These are phyloP conservation scores for Calameuta pallipes DNA, from an alignment of 2,888 invertebrate genomes.

Conservation along the genomic window DNA sequence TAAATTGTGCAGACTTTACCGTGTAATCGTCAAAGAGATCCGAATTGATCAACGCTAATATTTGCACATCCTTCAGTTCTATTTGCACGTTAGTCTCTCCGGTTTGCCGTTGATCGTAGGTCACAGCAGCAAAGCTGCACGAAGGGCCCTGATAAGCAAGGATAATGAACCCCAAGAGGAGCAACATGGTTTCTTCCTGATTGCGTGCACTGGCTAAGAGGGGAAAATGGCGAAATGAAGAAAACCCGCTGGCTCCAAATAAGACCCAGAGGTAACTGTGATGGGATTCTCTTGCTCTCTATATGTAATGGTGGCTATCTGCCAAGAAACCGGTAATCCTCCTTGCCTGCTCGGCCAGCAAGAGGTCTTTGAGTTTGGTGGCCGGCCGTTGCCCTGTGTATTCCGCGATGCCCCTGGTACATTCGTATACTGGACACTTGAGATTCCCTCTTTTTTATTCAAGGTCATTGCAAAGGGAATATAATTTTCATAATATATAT, in stretches of 20 bases:
- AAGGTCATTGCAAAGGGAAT: background rate
- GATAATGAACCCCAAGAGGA: conserved; percentile 69
- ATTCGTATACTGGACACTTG: background rate
- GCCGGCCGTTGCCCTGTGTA: conserved; percentile 6
- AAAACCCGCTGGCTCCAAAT: conserved; percentile 16
- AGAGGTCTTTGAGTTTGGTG: background rate
- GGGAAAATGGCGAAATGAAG: conserved; percentile 6
- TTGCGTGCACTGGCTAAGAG: background rate
- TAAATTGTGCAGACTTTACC: conserved; percentile 59
- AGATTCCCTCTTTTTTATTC: background rate
- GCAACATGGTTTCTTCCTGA: conserved; percentile 2
- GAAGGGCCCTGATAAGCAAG: conserved; percentile 48
- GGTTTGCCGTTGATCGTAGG: conserved; percentile 80
- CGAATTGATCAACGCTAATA: conserved; percentile 76
- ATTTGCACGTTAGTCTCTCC: conserved; percentile 85
- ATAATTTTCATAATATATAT: background rate
- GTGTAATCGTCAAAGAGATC: conserved; percentile 72
- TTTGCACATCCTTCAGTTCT: conserved; percentile 81
- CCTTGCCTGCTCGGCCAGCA: background rate
- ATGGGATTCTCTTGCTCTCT: background rate
- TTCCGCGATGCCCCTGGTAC: background rate
- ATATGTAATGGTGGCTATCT: conserved; percentile 27
- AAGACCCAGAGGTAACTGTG: conserved; percentile 20
- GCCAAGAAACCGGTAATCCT: conserved; percentile 41
- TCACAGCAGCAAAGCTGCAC: conserved; percentile 62